These are phyloP conservation scores for Daubentonia madagascariensis DNA, from an alignment of 2,113 vertebrate genomes.

Conservation along the genomic window DNA sequence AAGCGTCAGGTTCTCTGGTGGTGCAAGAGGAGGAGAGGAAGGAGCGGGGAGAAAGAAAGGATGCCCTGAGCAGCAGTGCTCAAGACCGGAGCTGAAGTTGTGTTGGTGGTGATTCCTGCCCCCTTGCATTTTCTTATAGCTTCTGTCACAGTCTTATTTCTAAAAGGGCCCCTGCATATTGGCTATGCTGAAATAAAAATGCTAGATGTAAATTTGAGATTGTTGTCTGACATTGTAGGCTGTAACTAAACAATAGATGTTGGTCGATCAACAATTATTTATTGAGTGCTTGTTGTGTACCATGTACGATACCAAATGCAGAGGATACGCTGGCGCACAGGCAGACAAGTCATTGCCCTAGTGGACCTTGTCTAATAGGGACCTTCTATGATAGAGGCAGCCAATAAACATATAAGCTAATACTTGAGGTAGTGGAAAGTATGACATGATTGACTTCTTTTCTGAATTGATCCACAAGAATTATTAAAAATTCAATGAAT, in stretches of 20 bases:
- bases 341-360: neutral
- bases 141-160: neutral
- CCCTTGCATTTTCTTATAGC: neutral
- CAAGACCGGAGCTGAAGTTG: neutral
- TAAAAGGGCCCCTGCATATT: neutral
- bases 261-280: neutral
- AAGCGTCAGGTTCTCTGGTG: neutral
- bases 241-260: neutral
- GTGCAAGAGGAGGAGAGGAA: neutral
- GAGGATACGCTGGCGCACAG: neutral
- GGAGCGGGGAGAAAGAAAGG: neutral
- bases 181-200: neutral
- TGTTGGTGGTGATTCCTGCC: neutral
- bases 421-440: neutral
- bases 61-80: neutral
- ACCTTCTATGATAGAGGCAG: neutral
- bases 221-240: neutral
- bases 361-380: neutral
- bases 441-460: neutral
- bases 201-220: neutral
- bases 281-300: neutral
- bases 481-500: neutral
- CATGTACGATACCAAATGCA: neutral
- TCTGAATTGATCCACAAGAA: neutral
- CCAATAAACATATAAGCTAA: neutral